Conservation (phyloP, 2,113 vertebrate species). For the Cebus imitator region DNA sequence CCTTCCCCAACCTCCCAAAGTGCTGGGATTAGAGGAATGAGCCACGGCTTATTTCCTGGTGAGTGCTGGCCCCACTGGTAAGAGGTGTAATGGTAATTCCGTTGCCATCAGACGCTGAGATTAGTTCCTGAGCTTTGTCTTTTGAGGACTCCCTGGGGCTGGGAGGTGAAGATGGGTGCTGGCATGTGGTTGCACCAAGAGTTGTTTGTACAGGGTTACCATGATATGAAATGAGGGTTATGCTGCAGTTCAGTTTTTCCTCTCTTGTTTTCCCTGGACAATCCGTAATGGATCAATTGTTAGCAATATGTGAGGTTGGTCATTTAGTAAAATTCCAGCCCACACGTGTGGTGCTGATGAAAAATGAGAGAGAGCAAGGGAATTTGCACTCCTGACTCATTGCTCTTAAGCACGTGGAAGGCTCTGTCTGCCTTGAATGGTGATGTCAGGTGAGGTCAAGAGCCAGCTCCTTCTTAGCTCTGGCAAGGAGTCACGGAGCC, state of each 20-base stretch:
- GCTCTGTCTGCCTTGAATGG: neutral
- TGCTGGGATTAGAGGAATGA: too few relatives aligned
- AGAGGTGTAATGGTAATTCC: neutral
- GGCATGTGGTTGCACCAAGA: accelerated
- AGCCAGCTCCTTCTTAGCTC: neutral
- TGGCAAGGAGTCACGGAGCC: neutral
- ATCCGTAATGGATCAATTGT: neutral
- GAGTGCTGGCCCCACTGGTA: neutral
- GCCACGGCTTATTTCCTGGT: neutral
- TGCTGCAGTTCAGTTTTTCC: neutral
- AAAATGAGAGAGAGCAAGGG: neutral
- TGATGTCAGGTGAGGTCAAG: too few relatives aligned
- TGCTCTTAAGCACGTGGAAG: neutral
- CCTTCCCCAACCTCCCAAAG: too few relatives aligned
- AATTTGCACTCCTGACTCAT: neutral
- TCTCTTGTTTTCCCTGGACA: neutral
- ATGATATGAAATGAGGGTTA: neutral
- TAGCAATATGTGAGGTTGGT: neutral
- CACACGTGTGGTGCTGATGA: neutral
- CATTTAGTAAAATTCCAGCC: neutral
- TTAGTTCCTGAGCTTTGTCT: neutral
- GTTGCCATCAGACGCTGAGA: neutral
- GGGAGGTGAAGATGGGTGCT: neutral
- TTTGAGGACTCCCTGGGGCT: neutral
- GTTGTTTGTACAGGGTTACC: neutral